Conservation (phyloP, 2,113 vertebrate genomes). For the Nerophis lumbriciformis region DNA sequence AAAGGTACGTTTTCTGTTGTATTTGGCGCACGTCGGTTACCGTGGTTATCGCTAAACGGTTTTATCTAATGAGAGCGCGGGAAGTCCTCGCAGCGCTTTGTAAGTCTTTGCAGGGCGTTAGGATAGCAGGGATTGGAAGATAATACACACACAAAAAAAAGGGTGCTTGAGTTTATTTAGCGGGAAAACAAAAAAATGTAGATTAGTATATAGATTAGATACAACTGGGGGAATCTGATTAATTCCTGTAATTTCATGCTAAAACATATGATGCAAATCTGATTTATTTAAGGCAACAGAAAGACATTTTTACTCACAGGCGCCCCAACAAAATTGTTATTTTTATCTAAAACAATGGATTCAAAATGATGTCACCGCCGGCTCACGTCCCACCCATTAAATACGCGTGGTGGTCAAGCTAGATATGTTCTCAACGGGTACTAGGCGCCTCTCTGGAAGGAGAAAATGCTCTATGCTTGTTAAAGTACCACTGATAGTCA, state of each 20-base stretch:
- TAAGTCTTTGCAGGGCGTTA: slow-evolving; percentile 35
- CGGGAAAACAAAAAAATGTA: neutral
- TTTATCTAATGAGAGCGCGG: slow-evolving; percentile 59
- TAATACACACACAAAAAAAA: slow-evolving; percentile 41
- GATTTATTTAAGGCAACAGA: neutral
- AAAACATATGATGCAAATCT: neutral
- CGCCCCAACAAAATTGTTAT: neutral
- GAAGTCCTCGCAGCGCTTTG: slow-evolving; percentile 40
- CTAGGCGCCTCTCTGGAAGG: no score
- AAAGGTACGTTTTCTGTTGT: slow-evolving; percentile 87
- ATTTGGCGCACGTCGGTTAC: slow-evolving; percentile 48
- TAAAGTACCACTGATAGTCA: no score
- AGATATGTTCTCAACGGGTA: no score
- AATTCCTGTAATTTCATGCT: neutral
- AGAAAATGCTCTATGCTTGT: no score
- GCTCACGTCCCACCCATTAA: no score
- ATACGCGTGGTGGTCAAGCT: no score
- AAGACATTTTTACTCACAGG: neutral
- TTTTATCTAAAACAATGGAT: no score
- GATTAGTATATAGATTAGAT: neutral
- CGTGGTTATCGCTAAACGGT: slow-evolving; percentile 65
- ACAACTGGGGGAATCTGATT: neutral
- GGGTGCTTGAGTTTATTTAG: slow-evolving; percentile 40
- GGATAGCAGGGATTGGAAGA: slow-evolving; percentile 36
- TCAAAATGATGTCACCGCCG: no score